A percentile compares a stretch with the other conserved stretches of the same genome.
These are phyloP conservation scores for Chondrilla cf. caribensis DNA, from an alignment of 37 sponge, comb jelly and placozoan species.

Conservation along the genomic window DNA sequence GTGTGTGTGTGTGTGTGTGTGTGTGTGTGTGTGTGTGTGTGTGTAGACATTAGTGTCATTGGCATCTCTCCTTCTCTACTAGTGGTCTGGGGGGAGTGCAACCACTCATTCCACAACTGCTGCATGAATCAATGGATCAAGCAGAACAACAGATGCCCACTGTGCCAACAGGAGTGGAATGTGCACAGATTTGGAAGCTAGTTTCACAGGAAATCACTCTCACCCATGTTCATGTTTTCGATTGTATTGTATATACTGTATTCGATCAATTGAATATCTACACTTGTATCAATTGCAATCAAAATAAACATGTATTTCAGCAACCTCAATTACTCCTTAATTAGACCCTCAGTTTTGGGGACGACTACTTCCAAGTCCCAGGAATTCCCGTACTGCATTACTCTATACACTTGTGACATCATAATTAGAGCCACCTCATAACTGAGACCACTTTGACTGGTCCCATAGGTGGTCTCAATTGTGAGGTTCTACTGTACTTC, in stretches of 20 bases:
- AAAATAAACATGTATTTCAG: not conserved
- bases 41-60: not conserved
- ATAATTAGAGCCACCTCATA: no score
- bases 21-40: no score
- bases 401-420: no score
- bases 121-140: conserved; percentile 95
- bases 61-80: not conserved
- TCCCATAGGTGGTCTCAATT: no score
- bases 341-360: no score
- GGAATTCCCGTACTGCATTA: no score
- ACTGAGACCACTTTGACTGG: no score
- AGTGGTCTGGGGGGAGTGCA: conserved; percentile 99
- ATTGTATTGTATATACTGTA: conserved; percentile 69
- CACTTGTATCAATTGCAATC: no score
- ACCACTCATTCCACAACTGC: conserved; percentile 97
- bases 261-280: no score
- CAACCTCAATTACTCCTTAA: not conserved
- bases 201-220: conserved; percentile 15
- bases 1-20: not conserved
- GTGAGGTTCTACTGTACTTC: no score
- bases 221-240: conserved; percentile 51
- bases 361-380: no score
- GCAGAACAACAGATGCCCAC: conserved; percentile 94
- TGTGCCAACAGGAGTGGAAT: conserved; percentile 95
- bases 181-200: conserved; percentile 91